Percentiles rank a stretch among this genome's conserved stretches.
Evolutionary conservation across 2,797 vertebrate species (phyloP).

Genomic region (Coranthus polyacanthus): DNA sequence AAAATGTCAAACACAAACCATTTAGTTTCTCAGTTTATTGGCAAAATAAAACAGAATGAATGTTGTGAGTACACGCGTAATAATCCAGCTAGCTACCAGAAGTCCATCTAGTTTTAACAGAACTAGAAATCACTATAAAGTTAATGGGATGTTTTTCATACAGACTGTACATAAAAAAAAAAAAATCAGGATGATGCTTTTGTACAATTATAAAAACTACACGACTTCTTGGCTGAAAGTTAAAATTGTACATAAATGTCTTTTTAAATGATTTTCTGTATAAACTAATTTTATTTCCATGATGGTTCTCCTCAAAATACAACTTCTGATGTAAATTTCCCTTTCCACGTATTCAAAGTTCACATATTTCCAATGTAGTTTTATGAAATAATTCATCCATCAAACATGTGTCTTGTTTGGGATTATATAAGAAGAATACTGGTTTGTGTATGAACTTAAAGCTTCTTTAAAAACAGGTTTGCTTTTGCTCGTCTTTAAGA

Average conservation of each 20-base stretch:
- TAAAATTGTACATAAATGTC: conserved; percentile 43
- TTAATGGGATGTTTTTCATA: conserved; percentile 56
- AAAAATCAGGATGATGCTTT: conserved; percentile 24
- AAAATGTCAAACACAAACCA: conserved; percentile 15
- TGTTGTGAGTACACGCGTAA: conserved; percentile 72
- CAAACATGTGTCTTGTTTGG: conserved; percentile 22
- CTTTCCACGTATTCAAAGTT: too few relatives aligned
- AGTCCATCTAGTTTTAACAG: conserved; percentile 48
- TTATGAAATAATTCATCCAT: conserved; percentile 35
- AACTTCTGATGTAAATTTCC: too few relatives aligned
- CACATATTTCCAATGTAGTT: conserved; percentile 35
- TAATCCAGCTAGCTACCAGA: conserved; percentile 62
- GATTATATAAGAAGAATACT: not conserved
- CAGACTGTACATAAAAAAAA: conserved; percentile 58
- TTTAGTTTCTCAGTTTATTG: conserved; percentile 72
- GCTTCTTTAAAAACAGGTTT: conserved; percentile 1
- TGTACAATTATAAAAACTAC: conserved; percentile 68
- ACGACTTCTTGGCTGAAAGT: conserved; percentile 42
- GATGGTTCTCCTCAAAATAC: conserved; percentile 14
- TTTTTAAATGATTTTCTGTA: conserved; percentile 40
- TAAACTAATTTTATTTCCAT: conserved; percentile 39
- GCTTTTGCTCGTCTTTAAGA: conserved; percentile 17
- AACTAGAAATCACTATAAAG: conserved; percentile 37
- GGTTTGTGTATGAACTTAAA: conserved; percentile 4
- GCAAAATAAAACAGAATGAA: conserved; percentile 60